Conservation (phyloP, 2,797 vertebrate species). For the Sphenopsis melanotis region DNA sequence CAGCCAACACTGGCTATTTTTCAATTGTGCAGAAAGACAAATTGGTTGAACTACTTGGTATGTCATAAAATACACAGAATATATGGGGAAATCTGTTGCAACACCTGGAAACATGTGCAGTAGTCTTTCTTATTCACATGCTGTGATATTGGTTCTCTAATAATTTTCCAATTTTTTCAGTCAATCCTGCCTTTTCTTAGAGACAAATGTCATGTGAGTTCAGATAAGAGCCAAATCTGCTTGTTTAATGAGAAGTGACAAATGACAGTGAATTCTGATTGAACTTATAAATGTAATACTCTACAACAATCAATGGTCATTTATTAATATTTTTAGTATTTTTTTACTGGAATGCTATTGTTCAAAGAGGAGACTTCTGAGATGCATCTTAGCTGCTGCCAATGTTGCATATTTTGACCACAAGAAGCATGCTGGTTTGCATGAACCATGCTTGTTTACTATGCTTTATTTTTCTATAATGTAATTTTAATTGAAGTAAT, state of each 20-base stretch:
- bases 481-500: not conserved
- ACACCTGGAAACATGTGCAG: not conserved
- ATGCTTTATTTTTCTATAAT: not conserved
- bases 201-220: not conserved
- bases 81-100: not conserved
- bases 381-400: not conserved
- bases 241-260: conserved; percentile 9
- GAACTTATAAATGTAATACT: not conserved
- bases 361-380: not conserved
- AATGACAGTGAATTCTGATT: not conserved
- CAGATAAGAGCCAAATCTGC: not conserved
- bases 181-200: not conserved
- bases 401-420: not conserved
- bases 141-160: not conserved
- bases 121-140: not conserved
- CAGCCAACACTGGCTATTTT: not conserved
- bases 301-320: not conserved
- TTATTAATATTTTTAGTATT: not conserved
- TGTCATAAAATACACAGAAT: not conserved
- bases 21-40: not conserved
- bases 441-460: not conserved
- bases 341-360: not conserved
- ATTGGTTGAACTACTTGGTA: not conserved
- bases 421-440: not conserved
- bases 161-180: not conserved